phyloP scores from a whole-genome alignment of 2,113 vertebrate species.

The Xenopus borealis region DNA sequence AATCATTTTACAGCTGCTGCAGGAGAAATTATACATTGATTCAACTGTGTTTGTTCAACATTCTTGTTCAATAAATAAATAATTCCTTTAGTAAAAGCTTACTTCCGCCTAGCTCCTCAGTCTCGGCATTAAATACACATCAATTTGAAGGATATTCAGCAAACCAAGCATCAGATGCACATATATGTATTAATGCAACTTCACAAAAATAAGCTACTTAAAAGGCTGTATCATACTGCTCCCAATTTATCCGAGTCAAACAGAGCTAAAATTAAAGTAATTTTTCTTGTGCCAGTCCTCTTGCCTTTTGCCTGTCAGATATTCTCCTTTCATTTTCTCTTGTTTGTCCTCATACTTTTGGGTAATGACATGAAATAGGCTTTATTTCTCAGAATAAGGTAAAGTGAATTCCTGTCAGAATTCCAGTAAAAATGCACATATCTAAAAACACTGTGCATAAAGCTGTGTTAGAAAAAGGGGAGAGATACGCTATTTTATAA shows the following conservation, averaged over 20 bases:
- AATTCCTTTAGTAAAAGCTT: slow-evolving; percentile 9
- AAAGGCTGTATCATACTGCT: background rate
- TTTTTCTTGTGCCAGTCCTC: background rate
- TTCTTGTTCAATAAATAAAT: slow-evolving; percentile 37
- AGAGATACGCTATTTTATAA: too few species aligned
- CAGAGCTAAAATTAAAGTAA: slow-evolving; percentile 5
- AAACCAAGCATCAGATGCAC: slow-evolving; percentile 9
- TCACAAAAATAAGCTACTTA: slow-evolving; percentile 4
- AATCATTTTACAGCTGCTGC: slow-evolving; percentile 31
- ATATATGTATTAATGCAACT: background rate
- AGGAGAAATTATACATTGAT: slow-evolving; percentile 42
- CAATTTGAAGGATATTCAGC: slow-evolving; percentile 12
- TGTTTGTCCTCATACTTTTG: background rate
- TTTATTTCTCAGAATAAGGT: too few species aligned
- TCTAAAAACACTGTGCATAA: too few species aligned
- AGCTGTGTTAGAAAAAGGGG: too few species aligned
- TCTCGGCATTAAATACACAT: slow-evolving; percentile 14
- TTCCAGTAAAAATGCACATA: too few species aligned
- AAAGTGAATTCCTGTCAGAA: too few species aligned
- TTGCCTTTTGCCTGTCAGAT: slow-evolving; percentile 6
- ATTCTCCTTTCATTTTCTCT: slow-evolving; percentile 10
- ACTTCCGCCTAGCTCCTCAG: slow-evolving; percentile 3
- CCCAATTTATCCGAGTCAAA: background rate
- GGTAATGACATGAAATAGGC: too few species aligned
- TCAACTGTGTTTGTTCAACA: slow-evolving; percentile 31